A percentile compares a stretch with the other conserved stretches of the same genome.
phyloP scores from a whole-genome alignment of 2,888 invertebrate species.

The Rhimphoctona megacephalus region DNA sequence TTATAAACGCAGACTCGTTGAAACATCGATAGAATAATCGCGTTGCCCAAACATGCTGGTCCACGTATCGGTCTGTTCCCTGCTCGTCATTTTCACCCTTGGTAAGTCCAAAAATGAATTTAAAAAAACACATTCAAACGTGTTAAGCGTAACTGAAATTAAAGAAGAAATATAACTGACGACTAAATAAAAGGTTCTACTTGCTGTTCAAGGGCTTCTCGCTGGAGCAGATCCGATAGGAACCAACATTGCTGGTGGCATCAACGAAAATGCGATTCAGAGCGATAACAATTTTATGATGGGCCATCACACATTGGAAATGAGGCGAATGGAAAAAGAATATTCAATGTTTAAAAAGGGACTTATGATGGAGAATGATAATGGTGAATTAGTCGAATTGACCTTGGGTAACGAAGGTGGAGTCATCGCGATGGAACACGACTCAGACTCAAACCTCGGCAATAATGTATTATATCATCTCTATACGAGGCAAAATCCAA shows the following conservation, averaged over 20 bases:
- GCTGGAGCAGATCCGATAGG: slow-evolving; percentile 63
- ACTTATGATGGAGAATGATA: slow-evolving; percentile 68
- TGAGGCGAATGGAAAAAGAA: slow-evolving; percentile 48
- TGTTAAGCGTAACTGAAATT: too few relatives aligned
- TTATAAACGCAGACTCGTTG: slow-evolving; percentile 71
- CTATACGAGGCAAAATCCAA: slow-evolving; percentile 70
- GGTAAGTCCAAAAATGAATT: slow-evolving; percentile 70
- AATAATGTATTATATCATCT: slow-evolving; percentile 75
- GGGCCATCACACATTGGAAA: slow-evolving; percentile 19
- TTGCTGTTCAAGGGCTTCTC: slow-evolving; percentile 37
- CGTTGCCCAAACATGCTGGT: slow-evolving; percentile 72
- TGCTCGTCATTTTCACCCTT: slow-evolving; percentile 68
- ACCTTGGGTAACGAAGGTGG: slow-evolving; percentile 52
- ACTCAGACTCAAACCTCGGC: slow-evolving; percentile 8
- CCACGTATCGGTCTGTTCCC: slow-evolving; percentile 68
- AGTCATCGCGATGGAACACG: background rate
- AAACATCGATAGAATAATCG: slow-evolving; percentile 57
- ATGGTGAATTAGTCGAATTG: slow-evolving; percentile 67
- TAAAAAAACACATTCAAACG: background rate
- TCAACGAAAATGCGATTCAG: slow-evolving; percentile 42
- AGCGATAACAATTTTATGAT: background rate
- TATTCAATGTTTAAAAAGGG: slow-evolving; percentile 63
- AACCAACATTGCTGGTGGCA: slow-evolving; percentile 8
- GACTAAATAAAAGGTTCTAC: too few relatives aligned
- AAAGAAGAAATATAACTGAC: too few relatives aligned